These are phyloP conservation scores for Zapus hudsonius DNA, from an alignment of 2,113 vertebrate species.

Conservation along the genomic window DNA sequence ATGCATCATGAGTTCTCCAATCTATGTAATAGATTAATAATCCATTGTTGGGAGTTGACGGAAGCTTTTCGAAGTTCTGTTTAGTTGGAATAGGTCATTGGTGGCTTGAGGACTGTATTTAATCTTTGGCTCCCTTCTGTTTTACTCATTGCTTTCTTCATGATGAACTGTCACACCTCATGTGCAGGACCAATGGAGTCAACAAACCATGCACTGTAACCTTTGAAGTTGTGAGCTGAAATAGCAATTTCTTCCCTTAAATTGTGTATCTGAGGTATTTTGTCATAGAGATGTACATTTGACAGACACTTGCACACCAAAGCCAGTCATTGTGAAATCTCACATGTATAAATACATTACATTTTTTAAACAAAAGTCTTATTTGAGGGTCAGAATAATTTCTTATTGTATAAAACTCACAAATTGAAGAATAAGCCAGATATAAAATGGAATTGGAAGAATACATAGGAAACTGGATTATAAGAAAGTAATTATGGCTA, in stretches of 20 bases:
- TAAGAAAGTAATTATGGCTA: not conserved
- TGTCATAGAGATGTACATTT: not conserved
- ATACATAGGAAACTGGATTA: too few species aligned
- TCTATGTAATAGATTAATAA: not conserved
- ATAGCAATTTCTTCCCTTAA: not conserved
- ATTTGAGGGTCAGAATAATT: not conserved
- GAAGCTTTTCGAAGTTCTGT: not conserved
- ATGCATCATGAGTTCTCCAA: not conserved
- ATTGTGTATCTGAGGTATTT: not conserved
- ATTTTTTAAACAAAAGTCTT: not conserved
- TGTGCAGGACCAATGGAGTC: not conserved
- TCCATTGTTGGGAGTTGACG: not conserved
- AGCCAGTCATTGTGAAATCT: too few species aligned
- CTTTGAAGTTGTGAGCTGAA: not conserved
- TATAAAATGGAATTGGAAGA: conserved; percentile 16
- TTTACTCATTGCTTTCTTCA: not conserved
- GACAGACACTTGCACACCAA: not conserved
- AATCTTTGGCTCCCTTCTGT: too few species aligned
- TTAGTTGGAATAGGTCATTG: not conserved
- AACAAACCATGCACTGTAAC: not conserved
- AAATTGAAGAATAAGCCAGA: not conserved
- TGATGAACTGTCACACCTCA: not conserved
- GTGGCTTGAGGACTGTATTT: not conserved
- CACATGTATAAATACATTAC: not conserved
- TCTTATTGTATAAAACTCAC: not conserved